These are phyloP conservation scores for Axis porcinus DNA, from an alignment of 2,113 vertebrate species.

Conservation along the genomic window DNA sequence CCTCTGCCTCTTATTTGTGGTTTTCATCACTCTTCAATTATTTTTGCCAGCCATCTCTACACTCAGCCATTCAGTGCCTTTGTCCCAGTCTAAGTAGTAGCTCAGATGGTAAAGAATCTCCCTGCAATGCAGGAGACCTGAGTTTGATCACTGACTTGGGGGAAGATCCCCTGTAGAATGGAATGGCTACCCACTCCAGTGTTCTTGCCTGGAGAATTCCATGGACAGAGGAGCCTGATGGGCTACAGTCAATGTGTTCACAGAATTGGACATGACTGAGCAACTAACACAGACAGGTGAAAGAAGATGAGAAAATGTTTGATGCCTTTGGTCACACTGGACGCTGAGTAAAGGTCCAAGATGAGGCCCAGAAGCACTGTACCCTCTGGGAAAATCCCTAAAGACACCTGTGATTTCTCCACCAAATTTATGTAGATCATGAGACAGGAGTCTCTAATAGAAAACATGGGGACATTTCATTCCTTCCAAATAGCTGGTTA, in stretches of 20 bases:
- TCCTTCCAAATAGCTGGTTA: neutral
- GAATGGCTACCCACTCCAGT: neutral
- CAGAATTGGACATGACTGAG: neutral
- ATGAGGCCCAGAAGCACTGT: slow-evolving; percentile 83
- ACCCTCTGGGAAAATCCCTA: slow-evolving; percentile 84
- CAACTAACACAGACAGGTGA: slow-evolving; percentile 77
- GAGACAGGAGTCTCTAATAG: slow-evolving; percentile 87
- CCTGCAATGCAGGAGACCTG: neutral
- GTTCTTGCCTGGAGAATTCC: neutral
- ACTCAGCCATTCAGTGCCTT: slow-evolving; percentile 85
- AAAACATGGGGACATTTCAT: neutral
- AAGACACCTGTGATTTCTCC: slow-evolving; percentile 92
- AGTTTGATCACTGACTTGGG: neutral
- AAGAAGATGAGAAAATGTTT: slow-evolving; percentile 87
- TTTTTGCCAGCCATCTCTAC: slow-evolving; percentile 87
- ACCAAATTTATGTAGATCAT: slow-evolving; percentile 95
- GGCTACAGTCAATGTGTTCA: neutral
- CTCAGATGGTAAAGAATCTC: neutral
- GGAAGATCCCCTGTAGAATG: neutral
- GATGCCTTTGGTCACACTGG: slow-evolving; percentile 84
- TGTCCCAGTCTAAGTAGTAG: slow-evolving; percentile 74
- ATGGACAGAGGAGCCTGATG: rapidly evolving
- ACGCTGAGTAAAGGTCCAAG: slow-evolving; percentile 86
- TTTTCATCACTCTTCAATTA: slow-evolving; percentile 91
- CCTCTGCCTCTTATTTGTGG: slow-evolving; percentile 92